Percentiles rank a stretch among this genome's conserved stretches.
phyloP scores from a whole-genome alignment of 2,888 invertebrate species.

The Lasius platythorax region DNA sequence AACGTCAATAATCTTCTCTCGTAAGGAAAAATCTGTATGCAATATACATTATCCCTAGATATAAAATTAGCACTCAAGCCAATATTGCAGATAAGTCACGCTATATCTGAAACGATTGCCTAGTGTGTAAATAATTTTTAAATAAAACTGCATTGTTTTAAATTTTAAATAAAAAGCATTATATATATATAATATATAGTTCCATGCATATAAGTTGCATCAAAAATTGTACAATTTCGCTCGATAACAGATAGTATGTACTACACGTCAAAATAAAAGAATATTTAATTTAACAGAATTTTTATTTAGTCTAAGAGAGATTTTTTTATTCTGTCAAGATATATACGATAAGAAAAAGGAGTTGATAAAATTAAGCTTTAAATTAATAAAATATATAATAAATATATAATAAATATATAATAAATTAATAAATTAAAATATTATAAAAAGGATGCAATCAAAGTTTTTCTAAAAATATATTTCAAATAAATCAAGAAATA shows the following conservation, averaged over 20 bases:
- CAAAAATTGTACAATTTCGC: not conserved
- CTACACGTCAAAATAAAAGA: not conserved
- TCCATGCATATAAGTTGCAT: not conserved
- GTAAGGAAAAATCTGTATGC: not conserved
- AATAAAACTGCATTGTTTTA: not conserved
- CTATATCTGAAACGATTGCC: not conserved
- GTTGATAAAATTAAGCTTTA: not conserved
- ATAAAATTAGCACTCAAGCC: not conserved
- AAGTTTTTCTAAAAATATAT: not conserved
- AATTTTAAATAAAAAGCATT: no score
- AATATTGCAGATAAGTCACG: not conserved
- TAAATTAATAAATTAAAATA: not conserved
- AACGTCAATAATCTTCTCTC: conserved; percentile 37
- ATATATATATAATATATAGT: not conserved
- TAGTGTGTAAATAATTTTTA: not conserved
- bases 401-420: no score
- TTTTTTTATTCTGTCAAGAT: not conserved
- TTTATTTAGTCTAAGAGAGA: not conserved
- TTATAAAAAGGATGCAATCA: not conserved
- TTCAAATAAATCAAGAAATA: not conserved
- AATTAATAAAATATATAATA: not conserved
- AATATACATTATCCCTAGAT: not conserved
- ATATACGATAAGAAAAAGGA: not conserved
- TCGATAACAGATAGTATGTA: not conserved
- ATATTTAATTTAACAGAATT: not conserved